Evolutionary conservation across 2,888 invertebrate species (phyloP), one percentile per base, ranked within the genome.

Genomic region (Tipula vernalis): DNA sequence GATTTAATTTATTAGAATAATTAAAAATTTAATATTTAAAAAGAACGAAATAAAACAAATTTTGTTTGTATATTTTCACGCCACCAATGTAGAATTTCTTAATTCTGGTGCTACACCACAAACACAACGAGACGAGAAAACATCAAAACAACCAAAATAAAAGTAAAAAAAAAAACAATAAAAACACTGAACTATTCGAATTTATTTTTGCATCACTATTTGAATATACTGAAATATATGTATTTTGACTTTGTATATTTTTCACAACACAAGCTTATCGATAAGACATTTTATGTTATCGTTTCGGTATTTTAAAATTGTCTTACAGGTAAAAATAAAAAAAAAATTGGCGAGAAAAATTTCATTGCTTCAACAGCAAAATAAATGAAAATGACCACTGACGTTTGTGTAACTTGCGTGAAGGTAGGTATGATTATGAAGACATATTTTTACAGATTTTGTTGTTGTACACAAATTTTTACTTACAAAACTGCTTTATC

Each of bases 311-410:
- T 71, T 71, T 71, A 71, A 28, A 28, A 71, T 6, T 71, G 12
- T 71, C 71, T 71, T 71, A 71, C 18, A 71, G 71, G 28, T 71
- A 10, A 28, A 71, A 71, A 71, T 71, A 71, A 71, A 28, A 71
- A 71, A 71, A 71, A 28, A 71, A 71, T 71, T 71, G 71, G 71
- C 71, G 71, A 71, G 71, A 71, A 71, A 28, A 28, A 71, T 28
- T 57, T 71, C 71, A 28, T 71, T 10, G 71, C 71, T 71, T 71
- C 71, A 12, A 28, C 71, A 10, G 28, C 71, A 71, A 71, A 71
- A 71, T 71, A 71, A 71, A 71, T 71, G 71, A 71, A 71, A 71
- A 71, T 71, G 71, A 71, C 71, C 71, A 71, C 71, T 71, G 71
- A 71, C 71, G 28, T 71, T 71, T 71, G 71, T 71, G 71, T 71